Percentiles rank a stretch among this genome's conserved stretches.
Conservation (phyloP, 1,140 invertebrate species). For the Philotrypesis tridentata region DNA sequence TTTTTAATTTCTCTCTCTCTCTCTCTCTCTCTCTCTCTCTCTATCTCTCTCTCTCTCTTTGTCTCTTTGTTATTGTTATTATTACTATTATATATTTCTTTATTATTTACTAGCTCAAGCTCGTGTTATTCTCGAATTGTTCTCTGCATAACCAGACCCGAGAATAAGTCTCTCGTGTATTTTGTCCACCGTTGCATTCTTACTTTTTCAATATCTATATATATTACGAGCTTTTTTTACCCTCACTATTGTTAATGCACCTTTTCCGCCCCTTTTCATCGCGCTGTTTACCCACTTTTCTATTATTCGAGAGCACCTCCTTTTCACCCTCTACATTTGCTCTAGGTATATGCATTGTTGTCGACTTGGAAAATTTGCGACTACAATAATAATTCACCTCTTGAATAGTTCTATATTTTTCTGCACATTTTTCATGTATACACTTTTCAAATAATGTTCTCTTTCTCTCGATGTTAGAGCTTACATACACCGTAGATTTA, state of each 20-base stretch:
- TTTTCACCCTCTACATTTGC: not conserved
- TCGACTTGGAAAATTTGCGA: not conserved
- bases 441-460: not conserved
- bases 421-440: not conserved
- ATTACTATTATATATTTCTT: not conserved
- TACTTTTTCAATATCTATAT: slow-evolving; percentile 11
- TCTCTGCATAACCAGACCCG: not conserved
- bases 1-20: not conserved
- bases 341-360: not conserved
- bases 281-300: not conserved
- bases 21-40: too few relatives aligned
- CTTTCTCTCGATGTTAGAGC: slow-evolving; percentile 7
- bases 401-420: not conserved
- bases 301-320: slow-evolving; percentile 12
- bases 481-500: not conserved
- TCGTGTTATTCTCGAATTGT: not conserved
- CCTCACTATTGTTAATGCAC: slow-evolving; percentile 20
- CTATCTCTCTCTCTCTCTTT: too few relatives aligned
- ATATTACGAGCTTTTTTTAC: slow-evolving; percentile 18
- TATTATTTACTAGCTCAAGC: not conserved
- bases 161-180: not conserved
- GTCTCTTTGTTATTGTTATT: too few relatives aligned
- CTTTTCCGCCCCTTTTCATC: not conserved
- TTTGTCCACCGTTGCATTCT: not conserved
- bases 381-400: not conserved